Evolutionary conservation across 2,113 vertebrate genomes (phyloP).

Genomic region (Uria lomvia): DNA sequence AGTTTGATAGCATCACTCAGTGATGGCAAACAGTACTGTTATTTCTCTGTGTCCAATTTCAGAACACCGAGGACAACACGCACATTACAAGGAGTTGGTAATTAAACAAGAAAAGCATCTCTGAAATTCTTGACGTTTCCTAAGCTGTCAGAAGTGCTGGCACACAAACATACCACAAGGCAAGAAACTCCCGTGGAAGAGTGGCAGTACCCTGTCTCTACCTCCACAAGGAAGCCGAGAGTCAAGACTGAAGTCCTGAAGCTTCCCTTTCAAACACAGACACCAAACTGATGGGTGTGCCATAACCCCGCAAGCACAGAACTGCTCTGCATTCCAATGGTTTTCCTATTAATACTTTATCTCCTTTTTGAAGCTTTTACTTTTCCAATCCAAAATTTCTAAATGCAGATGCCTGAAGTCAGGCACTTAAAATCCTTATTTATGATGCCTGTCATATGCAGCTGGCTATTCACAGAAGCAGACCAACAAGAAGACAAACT

Average conservation of each 20-base stretch:
- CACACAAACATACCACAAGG: slow-evolving; percentile 13
- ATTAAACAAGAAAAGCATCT: slow-evolving; percentile 52
- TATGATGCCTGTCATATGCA: background rate
- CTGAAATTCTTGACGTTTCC: slow-evolving; percentile 29
- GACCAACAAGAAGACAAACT: background rate
- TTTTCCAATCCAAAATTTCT: slow-evolving; percentile 10
- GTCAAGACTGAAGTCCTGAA: background rate
- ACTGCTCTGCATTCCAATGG: background rate
- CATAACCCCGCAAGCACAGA: background rate
- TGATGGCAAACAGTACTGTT: background rate
- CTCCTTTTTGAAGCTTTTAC: slow-evolving; percentile 16
- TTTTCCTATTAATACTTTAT: slow-evolving; percentile 15
- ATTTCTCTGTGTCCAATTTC: background rate
- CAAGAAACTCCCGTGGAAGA: background rate
- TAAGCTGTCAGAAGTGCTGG: background rate
- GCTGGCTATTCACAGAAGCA: background rate
- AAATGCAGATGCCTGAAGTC: background rate
- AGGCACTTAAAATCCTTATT: background rate
- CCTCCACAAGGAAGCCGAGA: background rate
- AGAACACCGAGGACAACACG: background rate
- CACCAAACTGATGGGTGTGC: background rate
- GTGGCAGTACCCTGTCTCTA: background rate
- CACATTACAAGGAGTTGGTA: background rate
- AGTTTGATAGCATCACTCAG: slow-evolving; percentile 3
- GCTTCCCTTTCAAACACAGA: background rate